Evolutionary conservation across 2,888 invertebrate genomes (phyloP), one percentile per base, ranked within the genome.

Genomic region (Amblyjoppa proteus): DNA sequence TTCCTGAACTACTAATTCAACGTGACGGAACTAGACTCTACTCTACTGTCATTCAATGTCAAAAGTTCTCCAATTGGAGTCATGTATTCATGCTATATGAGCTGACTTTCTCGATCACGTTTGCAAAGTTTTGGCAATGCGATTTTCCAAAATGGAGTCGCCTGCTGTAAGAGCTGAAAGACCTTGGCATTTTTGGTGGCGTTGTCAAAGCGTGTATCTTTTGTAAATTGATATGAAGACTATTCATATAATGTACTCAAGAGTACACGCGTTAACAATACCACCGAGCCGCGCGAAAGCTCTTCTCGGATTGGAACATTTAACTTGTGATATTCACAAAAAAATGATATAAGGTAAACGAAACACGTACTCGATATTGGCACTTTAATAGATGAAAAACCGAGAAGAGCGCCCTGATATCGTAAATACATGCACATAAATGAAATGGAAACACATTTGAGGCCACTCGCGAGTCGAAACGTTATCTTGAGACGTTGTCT

Each of bases 31-130:
- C n/a, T 1, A 20, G 1, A 53, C 13, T 5, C 53, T 53, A 53
- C 16, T 53, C 53, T 0, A 20, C 53, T 53, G 16, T n/a, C 53
- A n/a, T 20, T 53, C 53, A 53, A 0, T 53, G 53, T 13, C 11
- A 53, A 53, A 53, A 13, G 53, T n/a, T 53, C 53, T 53, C 53
- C 53, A 20, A 53, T n/a, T 53, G 53, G 53, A 53, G 53, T n/a
- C 20, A n/a, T n/a, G 16, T 53, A n/a, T n/a, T 20, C 16, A 53
- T 49, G 49, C 49, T 49, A 49, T 49, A 53, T 4, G 16, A 53
- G n/a, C 53, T 53, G 20, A 53, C n/a, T n/a, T n/a, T 53, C 53
- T 20, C 53, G 53, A 53, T n/a, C 53, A n/a, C 53, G 53, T 5
- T 53, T n/a, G 6, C 56, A 25, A 56, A 6, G 31, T 31, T 2